A percentile compares a stretch with the other conserved stretches of the same genome.
Evolutionary conservation across 1,140 invertebrate genomes (phyloP).

Genomic region (Phocides pigmalion): DNA sequence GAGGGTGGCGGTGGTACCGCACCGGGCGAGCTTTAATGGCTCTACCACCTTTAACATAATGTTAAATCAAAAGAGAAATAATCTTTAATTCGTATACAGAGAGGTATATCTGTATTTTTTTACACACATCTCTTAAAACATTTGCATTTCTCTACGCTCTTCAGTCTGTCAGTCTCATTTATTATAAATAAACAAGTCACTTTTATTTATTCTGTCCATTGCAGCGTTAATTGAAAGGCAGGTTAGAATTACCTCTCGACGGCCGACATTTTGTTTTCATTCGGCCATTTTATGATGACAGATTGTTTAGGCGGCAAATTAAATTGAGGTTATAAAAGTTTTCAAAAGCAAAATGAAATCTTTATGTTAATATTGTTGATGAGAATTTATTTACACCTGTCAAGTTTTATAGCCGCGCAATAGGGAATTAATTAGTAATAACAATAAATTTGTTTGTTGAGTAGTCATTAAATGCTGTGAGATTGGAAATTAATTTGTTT

Average conservation of each 20-base stretch:
- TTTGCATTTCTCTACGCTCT: constrained; percentile 18
- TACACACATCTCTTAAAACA: not conserved
- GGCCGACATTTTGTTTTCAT: constrained; percentile 47
- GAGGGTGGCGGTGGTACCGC: too few species aligned
- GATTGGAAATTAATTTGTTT: not conserved
- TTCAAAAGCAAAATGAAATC: constrained; percentile 24
- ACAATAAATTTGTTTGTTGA: not conserved
- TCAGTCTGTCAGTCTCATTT: constrained; percentile 35
- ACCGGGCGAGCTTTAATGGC: too few species aligned
- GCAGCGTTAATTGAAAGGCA: constrained; percentile 50
- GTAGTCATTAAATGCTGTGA: not conserved
- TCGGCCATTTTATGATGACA: constrained; percentile 46
- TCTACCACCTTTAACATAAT: too few species aligned
- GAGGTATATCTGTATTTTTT: too few species aligned
- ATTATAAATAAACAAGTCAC: constrained; percentile 27
- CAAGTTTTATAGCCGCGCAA: constrained; percentile 12
- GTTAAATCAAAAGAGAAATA: too few species aligned
- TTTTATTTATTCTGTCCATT: constrained; percentile 47
- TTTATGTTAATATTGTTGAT: constrained; percentile 28
- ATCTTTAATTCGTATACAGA: too few species aligned
- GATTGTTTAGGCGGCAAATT: constrained; percentile 43
- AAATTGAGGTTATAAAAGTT: constrained; percentile 33
- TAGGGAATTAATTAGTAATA: constrained; percentile 13
- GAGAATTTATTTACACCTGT: constrained; percentile 13
- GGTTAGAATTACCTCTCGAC: constrained; percentile 44